Conservation (phyloP, 1,140 invertebrate genomes). For the Tachypleus tridentatus region DNA sequence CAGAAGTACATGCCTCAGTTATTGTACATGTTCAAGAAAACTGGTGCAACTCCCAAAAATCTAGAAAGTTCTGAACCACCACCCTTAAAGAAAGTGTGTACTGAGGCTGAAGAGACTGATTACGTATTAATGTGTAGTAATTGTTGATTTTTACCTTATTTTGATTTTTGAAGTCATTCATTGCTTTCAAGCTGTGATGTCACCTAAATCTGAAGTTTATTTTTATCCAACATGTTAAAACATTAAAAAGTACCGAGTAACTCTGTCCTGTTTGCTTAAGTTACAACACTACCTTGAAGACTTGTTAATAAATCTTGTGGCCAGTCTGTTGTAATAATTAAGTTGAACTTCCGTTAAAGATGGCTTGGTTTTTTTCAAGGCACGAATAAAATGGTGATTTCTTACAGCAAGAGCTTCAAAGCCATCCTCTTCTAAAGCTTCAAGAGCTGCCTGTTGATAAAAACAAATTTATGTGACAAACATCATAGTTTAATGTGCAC, state of each 20-base stretch:
- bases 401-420: constrained; percentile 22
- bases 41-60: constrained; percentile 1
- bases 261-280: not conserved
- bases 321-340: constrained; percentile 29
- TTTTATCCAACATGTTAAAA: too few relatives aligned
- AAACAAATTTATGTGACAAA: constrained; percentile 4
- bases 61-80: constrained; percentile 7
- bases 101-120: constrained; percentile 8
- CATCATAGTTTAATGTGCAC: too few relatives aligned
- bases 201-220: too few relatives aligned
- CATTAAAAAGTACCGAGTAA: too few relatives aligned
- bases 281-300: not conserved
- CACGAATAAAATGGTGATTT: constrained; percentile 25
- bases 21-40: constrained; percentile 53
- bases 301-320: constrained; percentile 10
- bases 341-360: constrained; percentile 35
- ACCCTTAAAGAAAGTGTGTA: constrained; percentile 13
- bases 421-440: constrained; percentile 30
- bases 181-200: too few relatives aligned
- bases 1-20: constrained; percentile 74
- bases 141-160: too few relatives aligned
- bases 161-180: too few relatives aligned
- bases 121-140: too few relatives aligned
- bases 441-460: constrained; percentile 28
- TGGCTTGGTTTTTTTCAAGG: constrained; percentile 23